phyloP scores from a whole-genome alignment of 2,797 vertebrate species.

The Channa striata region DNA sequence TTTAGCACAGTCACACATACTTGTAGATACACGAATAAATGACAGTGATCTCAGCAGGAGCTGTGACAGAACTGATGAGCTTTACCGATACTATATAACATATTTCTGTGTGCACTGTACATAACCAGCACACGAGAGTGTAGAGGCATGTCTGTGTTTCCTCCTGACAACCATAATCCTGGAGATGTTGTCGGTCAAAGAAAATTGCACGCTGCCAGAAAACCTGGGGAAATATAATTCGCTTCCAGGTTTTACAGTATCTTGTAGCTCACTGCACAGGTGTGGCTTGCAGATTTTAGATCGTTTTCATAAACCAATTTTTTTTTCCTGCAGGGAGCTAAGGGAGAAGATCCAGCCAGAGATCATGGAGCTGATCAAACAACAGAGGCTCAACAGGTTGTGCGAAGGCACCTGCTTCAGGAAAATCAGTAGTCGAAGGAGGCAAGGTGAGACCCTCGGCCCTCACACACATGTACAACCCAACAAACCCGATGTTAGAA shows the following conservation, averaged over 20 bases:
- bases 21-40: conserved; percentile 60
- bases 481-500: neutral
- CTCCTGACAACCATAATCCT: conserved; percentile 24
- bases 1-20: conserved; percentile 39
- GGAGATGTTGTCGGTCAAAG: neutral
- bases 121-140: conserved; percentile 7
- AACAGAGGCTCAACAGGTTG: conserved; percentile 97
- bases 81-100: conserved; percentile 11
- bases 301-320: neutral
- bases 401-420: conserved; percentile 99
- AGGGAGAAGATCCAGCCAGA: conserved; percentile 99
- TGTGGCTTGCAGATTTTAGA: neutral
- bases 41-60: conserved; percentile 21
- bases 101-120: conserved; percentile 15
- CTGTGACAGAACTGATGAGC: conserved; percentile 35
- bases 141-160: conserved; percentile 10
- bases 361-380: conserved; percentile 99
- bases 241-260: neutral
- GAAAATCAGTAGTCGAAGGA: conserved; percentile 96
- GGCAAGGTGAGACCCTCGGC: conserved; percentile 89
- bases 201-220: conserved; percentile 20
- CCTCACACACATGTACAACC: neutral
- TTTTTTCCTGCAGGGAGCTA: conserved; percentile 88
- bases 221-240: conserved; percentile 12
- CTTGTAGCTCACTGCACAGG: neutral